phyloP scores from a whole-genome alignment of 2,797 vertebrate genomes.

The Hipposideros larvatus region DNA sequence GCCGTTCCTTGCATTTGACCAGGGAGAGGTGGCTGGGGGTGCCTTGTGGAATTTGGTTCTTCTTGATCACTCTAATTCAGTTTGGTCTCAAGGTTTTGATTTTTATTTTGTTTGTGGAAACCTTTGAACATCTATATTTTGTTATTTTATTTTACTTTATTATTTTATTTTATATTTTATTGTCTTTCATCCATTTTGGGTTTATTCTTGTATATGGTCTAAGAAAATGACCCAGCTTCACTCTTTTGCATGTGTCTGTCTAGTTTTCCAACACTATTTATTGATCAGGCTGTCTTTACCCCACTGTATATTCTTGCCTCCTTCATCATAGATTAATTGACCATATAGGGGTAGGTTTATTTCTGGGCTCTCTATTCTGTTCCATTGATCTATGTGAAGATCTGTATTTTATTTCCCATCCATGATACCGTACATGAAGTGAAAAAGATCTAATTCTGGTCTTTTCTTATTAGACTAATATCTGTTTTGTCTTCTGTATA shows the following conservation, averaged over 20 bases:
- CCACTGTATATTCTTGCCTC: background rate
- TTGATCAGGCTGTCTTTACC: background rate
- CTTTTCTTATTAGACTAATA: background rate
- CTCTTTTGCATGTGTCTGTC: background rate
- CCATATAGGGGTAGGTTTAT: background rate
- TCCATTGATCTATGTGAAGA: background rate
- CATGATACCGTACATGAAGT: background rate
- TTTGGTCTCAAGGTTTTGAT: constrained; percentile 64
- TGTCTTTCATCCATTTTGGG: background rate
- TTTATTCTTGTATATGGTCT: background rate
- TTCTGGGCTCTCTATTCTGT: background rate
- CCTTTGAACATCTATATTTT: background rate
- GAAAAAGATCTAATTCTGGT: background rate
- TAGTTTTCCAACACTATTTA: background rate
- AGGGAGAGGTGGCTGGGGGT: constrained; percentile 51
- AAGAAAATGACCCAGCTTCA: background rate
- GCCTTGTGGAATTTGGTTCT: constrained; percentile 69
- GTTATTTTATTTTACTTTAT: background rate
- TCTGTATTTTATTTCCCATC: background rate
- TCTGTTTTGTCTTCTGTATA: constrained; percentile 30
- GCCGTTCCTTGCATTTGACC: constrained; percentile 36
- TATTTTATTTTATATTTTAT: background rate
- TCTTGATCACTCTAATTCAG: constrained; percentile 50
- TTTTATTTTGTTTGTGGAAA: constrained; percentile 68
- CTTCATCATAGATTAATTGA: background rate